Conservation (phyloP, 1,140 invertebrate genomes). For the Papilio xuthus region DNA sequence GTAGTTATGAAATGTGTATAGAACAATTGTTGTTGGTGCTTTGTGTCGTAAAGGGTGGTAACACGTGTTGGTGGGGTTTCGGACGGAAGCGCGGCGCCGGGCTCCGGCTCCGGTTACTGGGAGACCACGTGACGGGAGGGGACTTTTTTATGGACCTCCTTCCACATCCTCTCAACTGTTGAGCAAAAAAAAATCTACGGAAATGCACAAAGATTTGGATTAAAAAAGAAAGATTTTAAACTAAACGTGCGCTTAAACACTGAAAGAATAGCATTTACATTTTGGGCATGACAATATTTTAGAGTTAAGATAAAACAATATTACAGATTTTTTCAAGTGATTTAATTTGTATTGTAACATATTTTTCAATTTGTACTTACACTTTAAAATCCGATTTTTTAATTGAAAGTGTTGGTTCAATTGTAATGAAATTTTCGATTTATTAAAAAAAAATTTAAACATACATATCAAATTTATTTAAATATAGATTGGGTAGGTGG, state of each 20-base stretch:
- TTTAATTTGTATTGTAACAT: too few species aligned
- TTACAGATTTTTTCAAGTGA: too few species aligned
- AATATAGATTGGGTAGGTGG: not conserved
- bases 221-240: not conserved
- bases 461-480: not conserved
- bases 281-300: too few species aligned
- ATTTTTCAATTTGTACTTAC: too few species aligned
- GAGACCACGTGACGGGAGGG: constrained; percentile 62
- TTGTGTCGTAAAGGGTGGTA: constrained; percentile 45
- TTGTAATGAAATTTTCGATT: too few species aligned
- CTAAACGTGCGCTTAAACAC: not conserved
- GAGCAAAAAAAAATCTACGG: constrained; percentile 42
- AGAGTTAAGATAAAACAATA: too few species aligned
- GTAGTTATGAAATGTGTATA: constrained; percentile 12
- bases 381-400: too few species aligned
- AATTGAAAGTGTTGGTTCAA: too few species aligned
- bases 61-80: constrained; percentile 65
- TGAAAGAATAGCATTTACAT: not conserved
- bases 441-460: not conserved
- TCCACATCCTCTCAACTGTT: constrained; percentile 56
- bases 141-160: constrained; percentile 58
- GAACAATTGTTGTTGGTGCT: constrained; percentile 13
- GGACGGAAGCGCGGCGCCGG: constrained; percentile 66
- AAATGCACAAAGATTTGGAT: constrained; percentile 30
- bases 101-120: constrained; percentile 61